Percentiles rank a stretch among this genome's conserved stretches.
These are phyloP conservation scores for Sarcophaga rosellei DNA, from an alignment of 2,888 invertebrate species.

Conservation along the genomic window DNA sequence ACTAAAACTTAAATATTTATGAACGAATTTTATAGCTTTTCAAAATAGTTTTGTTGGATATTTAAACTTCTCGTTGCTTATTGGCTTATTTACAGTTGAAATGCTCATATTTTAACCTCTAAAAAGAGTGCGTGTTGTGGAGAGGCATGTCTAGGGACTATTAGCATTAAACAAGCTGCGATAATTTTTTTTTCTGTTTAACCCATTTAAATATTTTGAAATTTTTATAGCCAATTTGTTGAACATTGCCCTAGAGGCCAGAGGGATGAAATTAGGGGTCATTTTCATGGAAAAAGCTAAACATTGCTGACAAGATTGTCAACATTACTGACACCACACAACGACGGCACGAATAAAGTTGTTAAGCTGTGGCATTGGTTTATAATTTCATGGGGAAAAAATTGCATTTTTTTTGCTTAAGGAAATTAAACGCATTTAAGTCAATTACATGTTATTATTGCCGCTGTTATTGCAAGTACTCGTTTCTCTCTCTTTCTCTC, in stretches of 20 bases:
- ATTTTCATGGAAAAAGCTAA: slow-evolving; percentile 36
- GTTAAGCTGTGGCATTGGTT: slow-evolving; percentile 21
- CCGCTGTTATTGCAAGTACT: neutral
- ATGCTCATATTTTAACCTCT: neutral
- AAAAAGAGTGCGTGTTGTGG: slow-evolving; percentile 37
- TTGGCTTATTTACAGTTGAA: neutral
- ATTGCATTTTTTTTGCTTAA: neutral
- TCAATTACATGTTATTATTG: slow-evolving; percentile 27
- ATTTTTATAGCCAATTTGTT: slow-evolving; percentile 62
- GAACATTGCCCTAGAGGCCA: slow-evolving; percentile 35
- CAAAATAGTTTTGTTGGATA: too few relatives aligned
- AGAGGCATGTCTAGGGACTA: slow-evolving; percentile 56
- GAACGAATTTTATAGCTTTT: too few relatives aligned
- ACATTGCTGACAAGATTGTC: slow-evolving; percentile 10
- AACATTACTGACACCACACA: slow-evolving; percentile 13
- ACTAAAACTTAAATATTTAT: too few relatives aligned
- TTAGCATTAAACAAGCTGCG: slow-evolving; percentile 12
- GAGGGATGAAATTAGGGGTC: neutral
- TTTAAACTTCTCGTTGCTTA: too few relatives aligned
- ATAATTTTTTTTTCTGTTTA: slow-evolving; percentile 19
- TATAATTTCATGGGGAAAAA: neutral
- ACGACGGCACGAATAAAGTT: slow-evolving; percentile 20
- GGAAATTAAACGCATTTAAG: slow-evolving; percentile 39
- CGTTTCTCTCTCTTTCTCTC: slow-evolving; percentile 9
- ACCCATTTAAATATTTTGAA: neutral